phyloP scores from a whole-genome alignment of 2,797 vertebrate genomes.

The Cynodonichthys magdalenae region DNA sequence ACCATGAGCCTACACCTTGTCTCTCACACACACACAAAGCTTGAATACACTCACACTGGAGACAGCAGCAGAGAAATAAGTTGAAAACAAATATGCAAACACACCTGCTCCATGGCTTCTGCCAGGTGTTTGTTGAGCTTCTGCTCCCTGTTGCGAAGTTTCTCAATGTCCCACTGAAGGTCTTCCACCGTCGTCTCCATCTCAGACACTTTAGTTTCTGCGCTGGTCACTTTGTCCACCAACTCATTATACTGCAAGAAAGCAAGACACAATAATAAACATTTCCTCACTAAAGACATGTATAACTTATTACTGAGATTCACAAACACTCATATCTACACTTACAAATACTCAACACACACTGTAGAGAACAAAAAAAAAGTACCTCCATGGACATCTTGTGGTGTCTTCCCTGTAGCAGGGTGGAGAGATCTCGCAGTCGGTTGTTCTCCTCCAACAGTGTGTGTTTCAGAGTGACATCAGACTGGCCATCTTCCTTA shows the following conservation, averaged over 20 bases:
- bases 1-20: background rate
- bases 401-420: conserved; percentile 91
- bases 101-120: conserved; percentile 92
- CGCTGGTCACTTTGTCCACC: conserved; percentile 92
- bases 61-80: background rate
- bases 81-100: conserved; percentile 6
- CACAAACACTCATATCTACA: background rate
- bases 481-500: conserved; percentile 78
- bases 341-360: background rate
- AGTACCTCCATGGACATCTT: conserved; percentile 91
- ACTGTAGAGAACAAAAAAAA: background rate
- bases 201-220: conserved; percentile 94
- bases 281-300: conserved; percentile 1
- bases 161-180: conserved; percentile 96
- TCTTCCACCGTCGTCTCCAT: conserved; percentile 95
- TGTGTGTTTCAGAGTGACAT: conserved; percentile 75
- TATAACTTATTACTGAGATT: background rate
- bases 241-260: conserved; percentile 88
- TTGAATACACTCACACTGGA: too few relatives aligned
- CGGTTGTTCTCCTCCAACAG: conserved; percentile 86
- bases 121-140: conserved; percentile 94
- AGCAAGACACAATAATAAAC: background rate
- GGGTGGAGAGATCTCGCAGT: conserved; percentile 87
- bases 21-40: background rate
- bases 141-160: conserved; percentile 92